Percentiles rank a stretch among this genome's conserved stretches.
Evolutionary conservation across 2,113 vertebrate genomes (phyloP).

Genomic region (Podarcis cretensis): DNA sequence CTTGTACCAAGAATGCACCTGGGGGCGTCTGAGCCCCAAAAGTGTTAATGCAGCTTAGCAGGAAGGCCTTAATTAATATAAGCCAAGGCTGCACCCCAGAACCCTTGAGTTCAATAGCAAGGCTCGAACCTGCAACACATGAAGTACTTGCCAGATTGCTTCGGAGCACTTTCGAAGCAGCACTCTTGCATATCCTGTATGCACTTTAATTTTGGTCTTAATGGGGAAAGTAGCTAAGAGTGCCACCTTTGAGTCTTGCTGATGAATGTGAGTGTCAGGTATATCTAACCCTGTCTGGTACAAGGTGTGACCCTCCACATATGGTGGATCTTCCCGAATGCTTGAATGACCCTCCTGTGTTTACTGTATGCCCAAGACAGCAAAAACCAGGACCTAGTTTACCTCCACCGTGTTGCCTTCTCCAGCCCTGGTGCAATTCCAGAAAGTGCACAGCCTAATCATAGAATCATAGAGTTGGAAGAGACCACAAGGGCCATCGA

Average conservation of each 20-base stretch:
- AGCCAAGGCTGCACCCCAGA: neutral
- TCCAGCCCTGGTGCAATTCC: neutral
- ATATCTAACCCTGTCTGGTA: neutral
- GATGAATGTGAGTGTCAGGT: neutral
- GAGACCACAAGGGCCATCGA: too few species aligned
- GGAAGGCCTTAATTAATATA: neutral
- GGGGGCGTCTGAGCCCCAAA: neutral
- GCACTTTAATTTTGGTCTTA: neutral
- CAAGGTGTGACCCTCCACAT: neutral
- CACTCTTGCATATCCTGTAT: too few species aligned
- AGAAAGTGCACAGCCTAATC: neutral
- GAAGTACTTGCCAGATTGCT: neutral
- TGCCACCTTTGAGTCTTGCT: neutral
- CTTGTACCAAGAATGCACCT: neutral
- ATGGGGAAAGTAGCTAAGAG: neutral
- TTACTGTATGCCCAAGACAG: neutral
- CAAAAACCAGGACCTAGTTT: neutral
- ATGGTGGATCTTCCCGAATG: neutral
- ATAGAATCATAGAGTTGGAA: too few species aligned
- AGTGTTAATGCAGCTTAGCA: neutral
- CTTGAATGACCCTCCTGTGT: neutral
- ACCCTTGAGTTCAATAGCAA: neutral
- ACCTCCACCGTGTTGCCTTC: neutral
- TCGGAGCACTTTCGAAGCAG: neutral
- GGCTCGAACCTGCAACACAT: neutral